These are phyloP conservation scores for Enteromius viviparus DNA, from an alignment of 2,797 vertebrate genomes.

Conservation along the genomic window DNA sequence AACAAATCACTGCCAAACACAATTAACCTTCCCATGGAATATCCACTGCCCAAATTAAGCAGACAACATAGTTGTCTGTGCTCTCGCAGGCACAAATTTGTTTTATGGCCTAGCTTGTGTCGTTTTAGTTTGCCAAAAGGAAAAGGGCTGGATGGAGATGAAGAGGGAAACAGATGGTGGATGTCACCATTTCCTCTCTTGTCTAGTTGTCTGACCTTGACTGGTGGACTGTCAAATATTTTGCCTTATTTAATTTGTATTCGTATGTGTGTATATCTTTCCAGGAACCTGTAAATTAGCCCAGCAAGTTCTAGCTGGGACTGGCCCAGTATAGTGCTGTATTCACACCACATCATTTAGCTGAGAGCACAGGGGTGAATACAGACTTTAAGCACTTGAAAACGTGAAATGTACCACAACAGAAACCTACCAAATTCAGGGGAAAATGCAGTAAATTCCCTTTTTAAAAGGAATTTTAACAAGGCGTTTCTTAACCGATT, in stretches of 20 bases:
- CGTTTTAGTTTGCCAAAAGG: conserved; percentile 27
- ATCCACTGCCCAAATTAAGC: conserved; percentile 42
- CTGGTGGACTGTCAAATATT: conserved; percentile 22
- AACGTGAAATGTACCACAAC: conserved; percentile 5
- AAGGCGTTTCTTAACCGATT: conserved; percentile 18
- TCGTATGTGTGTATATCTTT: conserved; percentile 8
- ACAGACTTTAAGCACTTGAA: conserved; percentile 28
- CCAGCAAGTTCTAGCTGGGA: neutral
- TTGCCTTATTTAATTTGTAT: conserved; percentile 28
- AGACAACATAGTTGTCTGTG: neutral
- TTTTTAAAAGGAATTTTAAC: neutral
- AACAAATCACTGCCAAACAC: conserved; percentile 59
- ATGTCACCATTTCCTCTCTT: conserved; percentile 33
- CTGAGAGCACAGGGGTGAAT: conserved; percentile 35
- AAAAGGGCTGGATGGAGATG: conserved; percentile 29
- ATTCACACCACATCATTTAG: neutral
- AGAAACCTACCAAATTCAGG: conserved; percentile 3
- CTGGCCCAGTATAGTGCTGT: conserved; percentile 1
- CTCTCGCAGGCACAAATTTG: neutral
- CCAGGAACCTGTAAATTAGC: conserved; percentile 21
- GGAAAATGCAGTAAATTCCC: conserved; percentile 16
- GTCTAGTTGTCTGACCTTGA: conserved; percentile 21
- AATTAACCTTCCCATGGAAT: conserved; percentile 22
- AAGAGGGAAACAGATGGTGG: conserved; percentile 42
- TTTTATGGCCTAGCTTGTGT: conserved; percentile 2